A percentile compares a stretch with the other conserved stretches of the same genome.
phyloP scores from a whole-genome alignment of 1,140 invertebrate species.

The Brachionus rotundiformis region DNA sequence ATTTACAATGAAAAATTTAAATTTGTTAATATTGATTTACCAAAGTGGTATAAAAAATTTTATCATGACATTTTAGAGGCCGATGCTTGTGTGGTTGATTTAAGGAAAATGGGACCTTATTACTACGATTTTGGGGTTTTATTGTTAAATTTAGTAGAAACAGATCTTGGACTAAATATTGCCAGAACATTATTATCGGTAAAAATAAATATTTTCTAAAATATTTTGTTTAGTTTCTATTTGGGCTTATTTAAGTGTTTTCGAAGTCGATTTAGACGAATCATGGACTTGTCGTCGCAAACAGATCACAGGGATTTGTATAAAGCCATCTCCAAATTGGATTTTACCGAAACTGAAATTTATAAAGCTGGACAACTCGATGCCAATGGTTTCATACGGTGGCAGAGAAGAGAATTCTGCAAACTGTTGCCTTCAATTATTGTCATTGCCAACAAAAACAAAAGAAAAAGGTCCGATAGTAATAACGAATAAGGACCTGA shows the following conservation, averaged over 20 bases:
- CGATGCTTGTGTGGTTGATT: slow-evolving; percentile 47
- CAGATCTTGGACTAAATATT: slow-evolving; percentile 37
- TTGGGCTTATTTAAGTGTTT: slow-evolving; percentile 32
- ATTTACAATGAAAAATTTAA: slow-evolving; percentile 52
- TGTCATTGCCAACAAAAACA: slow-evolving; percentile 37
- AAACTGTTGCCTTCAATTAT: slow-evolving; percentile 46
- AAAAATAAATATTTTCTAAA: background rate
- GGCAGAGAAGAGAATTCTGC: slow-evolving; percentile 51
- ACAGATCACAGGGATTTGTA: slow-evolving; percentile 50
- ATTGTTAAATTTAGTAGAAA: slow-evolving; percentile 29
- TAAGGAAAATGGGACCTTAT: slow-evolving; percentile 51
- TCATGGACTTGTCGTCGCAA: slow-evolving; percentile 42
- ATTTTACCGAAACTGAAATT: slow-evolving; percentile 41
- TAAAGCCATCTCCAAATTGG: slow-evolving; percentile 45
- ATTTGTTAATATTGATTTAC: slow-evolving; percentile 51
- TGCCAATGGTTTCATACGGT: slow-evolving; percentile 29
- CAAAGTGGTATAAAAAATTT: slow-evolving; percentile 52
- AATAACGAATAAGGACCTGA: background rate
- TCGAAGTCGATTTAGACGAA: slow-evolving; percentile 46
- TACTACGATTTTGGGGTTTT: slow-evolving; percentile 49
- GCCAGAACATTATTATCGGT: slow-evolving; percentile 30
- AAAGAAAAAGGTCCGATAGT: slow-evolving; percentile 46
- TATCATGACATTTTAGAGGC: slow-evolving; percentile 52
- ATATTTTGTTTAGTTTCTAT: background rate
- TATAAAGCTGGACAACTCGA: slow-evolving; percentile 45